Conservation (phyloP, 2,888 invertebrate genomes). For the Hemaris fuciformis region DNA sequence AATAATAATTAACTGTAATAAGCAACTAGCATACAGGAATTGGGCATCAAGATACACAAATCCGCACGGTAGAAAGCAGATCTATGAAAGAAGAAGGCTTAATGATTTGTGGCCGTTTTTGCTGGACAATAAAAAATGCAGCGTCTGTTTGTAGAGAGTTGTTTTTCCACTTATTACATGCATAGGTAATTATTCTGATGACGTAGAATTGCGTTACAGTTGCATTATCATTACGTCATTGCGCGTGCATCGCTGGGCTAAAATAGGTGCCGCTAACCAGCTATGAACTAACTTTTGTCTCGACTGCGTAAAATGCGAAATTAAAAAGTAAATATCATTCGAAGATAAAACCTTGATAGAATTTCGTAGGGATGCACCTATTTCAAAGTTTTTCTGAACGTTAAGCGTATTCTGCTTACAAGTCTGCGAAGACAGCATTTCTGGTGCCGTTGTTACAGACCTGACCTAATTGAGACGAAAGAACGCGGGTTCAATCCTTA, state of each 20-base stretch:
- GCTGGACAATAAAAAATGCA: constrained; percentile 9
- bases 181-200: constrained; percentile 27
- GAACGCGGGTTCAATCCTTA: no score
- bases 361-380: neutral
- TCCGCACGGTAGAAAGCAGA: neutral
- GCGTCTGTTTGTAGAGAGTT: constrained; percentile 2
- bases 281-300: neutral
- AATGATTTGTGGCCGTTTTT: neutral
- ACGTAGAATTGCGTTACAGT: constrained; percentile 25
- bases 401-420: neutral
- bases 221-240: constrained; percentile 31
- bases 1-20: neutral
- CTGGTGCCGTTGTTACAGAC: no score
- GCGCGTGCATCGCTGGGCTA: constrained; percentile 24
- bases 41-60: neutral
- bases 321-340: neutral
- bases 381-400: neutral
- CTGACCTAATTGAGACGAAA: no score
- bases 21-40: no score
- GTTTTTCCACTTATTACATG: constrained; percentile 14
- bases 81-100: neutral
- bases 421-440: no score
- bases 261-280: neutral
- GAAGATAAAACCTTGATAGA: neutral
- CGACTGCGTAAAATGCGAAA: neutral